Conservation (phyloP, 2,797 vertebrate species). For the Thunnus albacares region DNA sequence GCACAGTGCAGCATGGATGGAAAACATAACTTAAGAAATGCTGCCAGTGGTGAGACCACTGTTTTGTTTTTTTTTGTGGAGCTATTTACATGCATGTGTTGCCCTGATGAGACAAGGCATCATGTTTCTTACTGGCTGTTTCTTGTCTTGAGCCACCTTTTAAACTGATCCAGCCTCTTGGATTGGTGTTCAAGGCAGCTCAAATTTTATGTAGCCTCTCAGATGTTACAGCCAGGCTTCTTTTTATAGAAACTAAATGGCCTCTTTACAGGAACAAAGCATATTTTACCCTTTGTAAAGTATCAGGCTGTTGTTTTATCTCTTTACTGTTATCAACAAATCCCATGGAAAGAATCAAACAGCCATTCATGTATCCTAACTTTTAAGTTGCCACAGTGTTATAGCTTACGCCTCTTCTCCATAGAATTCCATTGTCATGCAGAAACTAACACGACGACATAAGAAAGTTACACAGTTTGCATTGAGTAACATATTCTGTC, state of each 20-base stretch:
- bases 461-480: background rate
- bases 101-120: too few relatives aligned
- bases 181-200: too few relatives aligned
- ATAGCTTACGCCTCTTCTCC: too few relatives aligned
- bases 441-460: background rate
- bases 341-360: background rate
- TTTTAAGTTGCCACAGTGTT: background rate
- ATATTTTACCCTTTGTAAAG: background rate
- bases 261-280: background rate
- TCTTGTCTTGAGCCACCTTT: too few relatives aligned
- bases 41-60: background rate
- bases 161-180: background rate
- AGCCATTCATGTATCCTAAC: too few relatives aligned
- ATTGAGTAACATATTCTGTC: background rate
- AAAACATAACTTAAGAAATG: background rate
- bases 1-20: background rate
- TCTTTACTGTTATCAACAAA: background rate
- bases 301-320: background rate
- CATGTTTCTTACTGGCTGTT: too few relatives aligned
- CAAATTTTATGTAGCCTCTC: too few relatives aligned
- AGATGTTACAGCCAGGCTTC: background rate
- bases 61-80: background rate
- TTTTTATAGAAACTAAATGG: background rate
- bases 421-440: too few relatives aligned
- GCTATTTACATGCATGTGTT: background rate